Evolutionary conservation across 2,888 invertebrate genomes (phyloP), one percentile per base, ranked within the genome.

Genomic region (Brachyopa scutellaris): DNA sequence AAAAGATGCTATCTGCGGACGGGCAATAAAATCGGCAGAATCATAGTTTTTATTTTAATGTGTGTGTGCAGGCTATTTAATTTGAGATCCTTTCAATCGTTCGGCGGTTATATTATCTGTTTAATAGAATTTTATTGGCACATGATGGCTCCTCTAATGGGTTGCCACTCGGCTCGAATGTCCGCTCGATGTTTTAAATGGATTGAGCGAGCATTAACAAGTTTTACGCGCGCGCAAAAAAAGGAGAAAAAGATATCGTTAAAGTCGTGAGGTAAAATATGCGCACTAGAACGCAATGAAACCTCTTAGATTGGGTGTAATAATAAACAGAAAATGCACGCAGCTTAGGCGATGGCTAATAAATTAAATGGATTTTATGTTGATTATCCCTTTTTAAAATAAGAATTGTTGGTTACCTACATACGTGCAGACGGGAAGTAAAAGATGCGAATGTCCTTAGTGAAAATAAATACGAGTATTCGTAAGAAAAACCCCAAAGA

Each of bases 51-150:
- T 55, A 33, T 38, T 38, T 61, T 53, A 51, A n/a, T 42, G 13
- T 15, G 23, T 61, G 17, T 45, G 23, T 21, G 26, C 6, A 26
- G 3, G 26, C 6, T 5, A 13, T 38, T 29, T 13, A 11, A 53
- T 36, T 19, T 33, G 21, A 1, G 31, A 40, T 38, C 11, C 19
- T 13, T 42, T 42, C 6, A 19, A n/a, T 13, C 17, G 8, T 51
- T 7, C 29, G 7, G 6, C 3, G 49, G 11, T 42, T 59, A 76
- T 66, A 66, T 72, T 82, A 82, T 77, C 82, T 66, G 70, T 77
- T 82, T 61, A 82, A 72, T 82, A 61, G 82, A 70, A 61, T 77
- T 82, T 82, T 82, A 82, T 66, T 72, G 70, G 33, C 51, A 38
- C 51, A 38, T 61, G 53, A 82, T 82, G 45, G 72, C 31, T 29